Conservation (phyloP, 1,140 invertebrate genomes). For the Protaetia brevitarsis region DNA sequence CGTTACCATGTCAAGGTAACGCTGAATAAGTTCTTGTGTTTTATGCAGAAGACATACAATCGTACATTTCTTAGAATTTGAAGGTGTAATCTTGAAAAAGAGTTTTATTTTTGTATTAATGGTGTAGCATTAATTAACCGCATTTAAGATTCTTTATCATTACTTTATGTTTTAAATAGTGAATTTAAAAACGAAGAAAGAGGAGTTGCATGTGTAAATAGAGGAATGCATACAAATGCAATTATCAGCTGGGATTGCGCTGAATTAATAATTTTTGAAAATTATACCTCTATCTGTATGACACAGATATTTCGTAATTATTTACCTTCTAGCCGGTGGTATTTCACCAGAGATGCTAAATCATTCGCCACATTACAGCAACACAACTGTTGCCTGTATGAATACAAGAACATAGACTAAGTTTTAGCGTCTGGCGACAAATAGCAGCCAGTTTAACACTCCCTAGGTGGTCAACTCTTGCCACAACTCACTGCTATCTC, state of each 20-base stretch:
- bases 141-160: too few species aligned
- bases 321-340: not conserved
- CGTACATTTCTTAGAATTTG: too few species aligned
- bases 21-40: not conserved
- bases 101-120: too few species aligned
- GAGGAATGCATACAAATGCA: too few species aligned
- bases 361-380: constrained; percentile 2
- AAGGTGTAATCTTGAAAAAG: too few species aligned
- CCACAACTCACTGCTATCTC: constrained; percentile 33
- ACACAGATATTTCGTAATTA: constrained; percentile 13
- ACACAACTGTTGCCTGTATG: not conserved
- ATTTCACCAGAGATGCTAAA: not conserved
- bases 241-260: not conserved
- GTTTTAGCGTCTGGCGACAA: constrained; percentile 30
- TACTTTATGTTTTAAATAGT: too few species aligned
- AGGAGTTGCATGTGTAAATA: too few species aligned
- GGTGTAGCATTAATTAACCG: too few species aligned
- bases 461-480: constrained; percentile 30
- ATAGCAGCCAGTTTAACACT: constrained; percentile 33
- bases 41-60: too few species aligned
- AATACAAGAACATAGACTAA: constrained; percentile 26
- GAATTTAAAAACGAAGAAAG: too few species aligned
- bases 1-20: not conserved
- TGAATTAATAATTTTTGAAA: constrained; percentile 4
- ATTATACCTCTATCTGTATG: not conserved